Conservation (phyloP, 2,113 vertebrate genomes). For the Desmodus rotundus region DNA sequence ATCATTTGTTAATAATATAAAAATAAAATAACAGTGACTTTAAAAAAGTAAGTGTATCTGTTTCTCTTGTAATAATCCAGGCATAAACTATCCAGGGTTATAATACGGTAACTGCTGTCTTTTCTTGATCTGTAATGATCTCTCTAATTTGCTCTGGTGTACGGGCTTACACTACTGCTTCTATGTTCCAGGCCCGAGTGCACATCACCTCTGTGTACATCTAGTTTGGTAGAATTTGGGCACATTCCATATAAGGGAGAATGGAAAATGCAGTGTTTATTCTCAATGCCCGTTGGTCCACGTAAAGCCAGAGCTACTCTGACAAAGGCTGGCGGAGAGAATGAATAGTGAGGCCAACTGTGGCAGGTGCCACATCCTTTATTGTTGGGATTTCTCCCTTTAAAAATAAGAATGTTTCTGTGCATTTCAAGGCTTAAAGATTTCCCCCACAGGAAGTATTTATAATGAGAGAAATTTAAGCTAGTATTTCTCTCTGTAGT, state of each 20-base stretch:
- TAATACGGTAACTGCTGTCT: background rate
- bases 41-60: background rate
- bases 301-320: background rate
- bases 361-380: background rate
- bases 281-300: background rate
- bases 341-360: background rate
- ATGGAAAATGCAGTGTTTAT: background rate
- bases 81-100: background rate
- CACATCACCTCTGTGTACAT: background rate
- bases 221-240: background rate
- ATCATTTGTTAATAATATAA: background rate
- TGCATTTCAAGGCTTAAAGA: background rate
- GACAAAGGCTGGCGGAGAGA: background rate
- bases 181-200: background rate
- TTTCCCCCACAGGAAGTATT: background rate
- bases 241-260: background rate
- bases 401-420: background rate
- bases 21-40: background rate
- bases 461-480: background rate
- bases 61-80: background rate
- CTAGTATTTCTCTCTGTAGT: background rate
- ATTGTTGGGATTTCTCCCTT: background rate
- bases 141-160: background rate
- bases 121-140: background rate
- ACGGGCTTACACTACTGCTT: fast-evolving